phyloP scores from a whole-genome alignment of 1,140 invertebrate genomes.

The Popillia japonica region DNA sequence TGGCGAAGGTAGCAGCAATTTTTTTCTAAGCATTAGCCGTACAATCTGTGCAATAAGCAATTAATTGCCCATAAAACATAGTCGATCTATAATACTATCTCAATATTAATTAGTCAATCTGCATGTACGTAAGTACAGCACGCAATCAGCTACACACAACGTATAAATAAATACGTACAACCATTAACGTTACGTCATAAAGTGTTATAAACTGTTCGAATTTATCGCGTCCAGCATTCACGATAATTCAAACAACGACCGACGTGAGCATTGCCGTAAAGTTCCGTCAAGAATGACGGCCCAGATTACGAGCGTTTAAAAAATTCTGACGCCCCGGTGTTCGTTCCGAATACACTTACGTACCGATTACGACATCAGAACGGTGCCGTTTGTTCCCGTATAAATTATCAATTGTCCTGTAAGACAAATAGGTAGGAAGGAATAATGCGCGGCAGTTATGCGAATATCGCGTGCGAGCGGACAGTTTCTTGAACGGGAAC shows the following conservation, averaged over 20 bases:
- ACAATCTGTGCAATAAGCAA: no score
- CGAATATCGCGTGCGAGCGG: slow-evolving; percentile 5
- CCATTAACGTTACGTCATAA: slow-evolving; percentile 11
- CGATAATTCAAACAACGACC: not conserved
- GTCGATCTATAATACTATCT: not conserved
- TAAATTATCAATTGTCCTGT: not conserved
- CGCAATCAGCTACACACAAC: not conserved
- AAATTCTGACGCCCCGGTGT: not conserved
- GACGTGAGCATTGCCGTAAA: slow-evolving; percentile 8
- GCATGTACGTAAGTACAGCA: not conserved
- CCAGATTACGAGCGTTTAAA: not conserved
- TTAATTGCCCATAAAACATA: not conserved
- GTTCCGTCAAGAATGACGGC: not conserved
- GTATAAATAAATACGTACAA: not conserved
- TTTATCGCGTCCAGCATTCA: not conserved
- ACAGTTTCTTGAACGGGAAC: not conserved
- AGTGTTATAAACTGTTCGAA: not conserved
- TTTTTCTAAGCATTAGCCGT: no score
- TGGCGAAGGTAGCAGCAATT: no score
- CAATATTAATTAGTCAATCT: not conserved
- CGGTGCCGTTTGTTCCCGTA: slow-evolving; percentile 7
- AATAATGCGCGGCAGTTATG: slow-evolving; percentile 3
- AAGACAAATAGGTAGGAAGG: not conserved
- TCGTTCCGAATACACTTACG: not conserved
- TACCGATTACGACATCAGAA: not conserved